phyloP scores from a whole-genome alignment of 1,140 invertebrate genomes.

The Euwallacea similis region DNA sequence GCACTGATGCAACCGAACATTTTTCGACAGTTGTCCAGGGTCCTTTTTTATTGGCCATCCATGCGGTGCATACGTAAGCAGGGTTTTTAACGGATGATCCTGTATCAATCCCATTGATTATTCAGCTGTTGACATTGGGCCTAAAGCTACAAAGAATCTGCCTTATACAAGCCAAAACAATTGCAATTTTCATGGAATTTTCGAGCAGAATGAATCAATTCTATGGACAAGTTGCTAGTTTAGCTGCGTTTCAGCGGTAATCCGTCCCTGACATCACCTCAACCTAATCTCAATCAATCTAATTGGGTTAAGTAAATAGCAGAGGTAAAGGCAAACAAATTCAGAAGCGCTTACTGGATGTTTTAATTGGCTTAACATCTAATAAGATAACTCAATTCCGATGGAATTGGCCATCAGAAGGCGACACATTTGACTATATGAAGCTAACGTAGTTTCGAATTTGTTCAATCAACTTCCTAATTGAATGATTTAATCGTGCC shows the following conservation, averaged over 20 bases:
- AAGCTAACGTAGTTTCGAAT: conserved; percentile 6
- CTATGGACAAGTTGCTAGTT: too few species aligned
- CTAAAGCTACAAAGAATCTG: too few species aligned
- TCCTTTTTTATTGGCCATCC: conserved; percentile 12
- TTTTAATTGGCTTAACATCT: conserved; percentile 17
- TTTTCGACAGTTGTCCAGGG: conserved; percentile 13
- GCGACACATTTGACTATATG: neutral
- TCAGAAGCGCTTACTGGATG: conserved; percentile 13
- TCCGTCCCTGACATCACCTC: too few species aligned
- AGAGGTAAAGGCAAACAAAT: conserved; percentile 10
- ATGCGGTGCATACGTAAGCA: conserved; percentile 11
- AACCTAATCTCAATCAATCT: too few species aligned
- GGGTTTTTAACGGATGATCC: neutral
- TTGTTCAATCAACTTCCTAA: conserved; percentile 12
- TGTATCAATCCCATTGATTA: too few species aligned
- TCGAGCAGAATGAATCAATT: too few species aligned
- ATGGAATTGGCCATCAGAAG: neutral
- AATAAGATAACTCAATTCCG: conserved; percentile 9
- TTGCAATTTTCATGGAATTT: too few species aligned
- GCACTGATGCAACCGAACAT: neutral
- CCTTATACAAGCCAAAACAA: too few species aligned
- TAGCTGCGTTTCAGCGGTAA: too few species aligned
- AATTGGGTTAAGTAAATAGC: too few species aligned
- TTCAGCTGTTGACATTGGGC: too few species aligned
- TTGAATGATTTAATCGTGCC: conserved; percentile 13